Percentiles rank a stretch among this genome's conserved stretches.
These are phyloP conservation scores for Aleiodes alternator DNA, from an alignment of 2,888 invertebrate genomes.

Conservation along the genomic window DNA sequence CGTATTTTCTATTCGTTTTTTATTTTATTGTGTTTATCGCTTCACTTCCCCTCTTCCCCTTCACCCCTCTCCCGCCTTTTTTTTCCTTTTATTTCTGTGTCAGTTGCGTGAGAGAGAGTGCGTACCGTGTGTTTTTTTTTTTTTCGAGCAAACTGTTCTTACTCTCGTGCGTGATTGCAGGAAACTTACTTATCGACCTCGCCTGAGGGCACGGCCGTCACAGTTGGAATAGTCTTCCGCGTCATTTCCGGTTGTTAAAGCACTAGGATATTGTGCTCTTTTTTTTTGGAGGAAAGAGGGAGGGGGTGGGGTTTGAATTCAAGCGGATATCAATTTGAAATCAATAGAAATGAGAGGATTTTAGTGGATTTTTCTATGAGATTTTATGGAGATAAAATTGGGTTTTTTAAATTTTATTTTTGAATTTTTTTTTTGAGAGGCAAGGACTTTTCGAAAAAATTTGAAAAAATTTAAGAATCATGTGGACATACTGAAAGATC, in stretches of 20 bases:
- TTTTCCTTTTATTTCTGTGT: constrained; percentile 28
- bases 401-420: no score
- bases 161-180: constrained; percentile 25
- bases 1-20: constrained; percentile 39
- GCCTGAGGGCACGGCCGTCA: constrained; percentile 15
- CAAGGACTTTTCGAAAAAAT: no score
- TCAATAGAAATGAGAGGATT: no score
- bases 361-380: not conserved
- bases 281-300: not conserved
- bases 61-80: not conserved
- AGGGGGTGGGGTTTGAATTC: constrained; percentile 49
- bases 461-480: no score
- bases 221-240: not conserved
- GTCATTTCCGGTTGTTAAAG: constrained; percentile 36
- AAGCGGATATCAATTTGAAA: constrained; percentile 13
- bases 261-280: no score
- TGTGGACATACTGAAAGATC: not conserved
- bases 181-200: constrained; percentile 29
- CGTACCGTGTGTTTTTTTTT: constrained; percentile 40
- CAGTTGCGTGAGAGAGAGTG: constrained; percentile 34
- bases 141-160: constrained; percentile 21
- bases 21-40: constrained; percentile 21
- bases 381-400: no score
- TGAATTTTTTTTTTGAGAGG: no score
- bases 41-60: no score